A percentile compares a stretch with the other conserved stretches of the same genome.
Conservation (phyloP, 2,797 vertebrate species). For the Enteromius unitaeniatus region DNA sequence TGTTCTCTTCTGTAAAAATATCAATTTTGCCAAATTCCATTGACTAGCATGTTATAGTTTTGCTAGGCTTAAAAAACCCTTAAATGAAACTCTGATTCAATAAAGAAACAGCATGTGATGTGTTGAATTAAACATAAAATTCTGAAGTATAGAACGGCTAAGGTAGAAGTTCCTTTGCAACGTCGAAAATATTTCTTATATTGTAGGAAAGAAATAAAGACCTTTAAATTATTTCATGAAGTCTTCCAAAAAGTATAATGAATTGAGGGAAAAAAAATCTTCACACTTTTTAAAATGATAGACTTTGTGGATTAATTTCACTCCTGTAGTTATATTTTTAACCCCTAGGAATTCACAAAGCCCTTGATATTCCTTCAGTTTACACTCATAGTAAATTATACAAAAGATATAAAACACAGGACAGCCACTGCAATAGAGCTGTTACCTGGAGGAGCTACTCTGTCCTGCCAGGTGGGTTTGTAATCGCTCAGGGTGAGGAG, state of each 20-base stretch:
- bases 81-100: too few relatives aligned
- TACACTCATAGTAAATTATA: not conserved
- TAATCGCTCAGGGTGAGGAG: constrained; percentile 90
- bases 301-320: not conserved
- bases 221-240: not conserved
- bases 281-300: not conserved
- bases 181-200: not conserved
- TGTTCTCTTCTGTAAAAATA: not conserved
- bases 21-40: not conserved
- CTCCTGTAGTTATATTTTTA: not conserved
- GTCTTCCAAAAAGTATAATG: not conserved
- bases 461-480: constrained; percentile 97
- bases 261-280: not conserved
- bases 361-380: not conserved
- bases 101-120: not conserved
- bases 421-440: not conserved
- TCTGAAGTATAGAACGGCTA: not conserved
- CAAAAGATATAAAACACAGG: not conserved
- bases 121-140: not conserved
- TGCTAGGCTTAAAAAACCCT: too few relatives aligned
- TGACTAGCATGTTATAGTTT: not conserved
- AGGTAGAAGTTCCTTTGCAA: not conserved
- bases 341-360: not conserved
- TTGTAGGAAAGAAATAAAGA: not conserved
- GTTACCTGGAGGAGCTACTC: constrained; percentile 95